phyloP scores from a whole-genome alignment of 2,797 vertebrate genomes.

The Chelonia mydas region DNA sequence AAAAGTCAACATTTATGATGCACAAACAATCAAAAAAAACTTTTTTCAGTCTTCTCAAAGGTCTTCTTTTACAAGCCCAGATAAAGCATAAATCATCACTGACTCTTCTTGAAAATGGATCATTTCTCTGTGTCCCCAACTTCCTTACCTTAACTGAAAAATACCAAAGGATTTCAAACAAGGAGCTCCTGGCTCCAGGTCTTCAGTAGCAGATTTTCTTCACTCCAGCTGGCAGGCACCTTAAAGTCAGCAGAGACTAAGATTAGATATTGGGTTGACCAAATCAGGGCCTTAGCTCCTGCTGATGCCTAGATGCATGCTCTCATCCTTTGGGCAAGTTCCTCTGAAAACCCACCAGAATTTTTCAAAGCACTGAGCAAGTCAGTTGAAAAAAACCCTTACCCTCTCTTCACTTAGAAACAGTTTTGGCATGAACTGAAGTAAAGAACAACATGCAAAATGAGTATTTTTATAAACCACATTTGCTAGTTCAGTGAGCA shows the following conservation, averaged over 20 bases:
- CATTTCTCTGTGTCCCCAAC: background rate
- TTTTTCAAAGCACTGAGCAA: background rate
- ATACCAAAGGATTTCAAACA: background rate
- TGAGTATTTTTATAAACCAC: background rate
- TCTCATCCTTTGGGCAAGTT: background rate
- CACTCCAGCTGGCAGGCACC: background rate
- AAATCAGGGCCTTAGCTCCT: background rate
- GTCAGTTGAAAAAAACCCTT: background rate
- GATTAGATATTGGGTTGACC: background rate
- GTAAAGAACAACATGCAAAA: background rate
- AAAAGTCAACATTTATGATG: background rate
- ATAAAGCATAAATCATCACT: background rate
- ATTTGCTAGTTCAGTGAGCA: background rate
- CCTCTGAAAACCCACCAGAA: background rate
- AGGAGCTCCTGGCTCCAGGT: background rate
- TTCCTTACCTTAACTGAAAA: background rate
- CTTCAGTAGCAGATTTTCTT: slow-evolving; percentile 1
- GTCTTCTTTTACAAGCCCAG: background rate
- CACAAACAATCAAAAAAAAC: background rate
- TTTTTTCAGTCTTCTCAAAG: background rate
- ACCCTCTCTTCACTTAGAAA: background rate
- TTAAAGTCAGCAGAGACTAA: background rate
- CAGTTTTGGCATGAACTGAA: background rate
- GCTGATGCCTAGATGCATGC: background rate
- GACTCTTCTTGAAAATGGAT: background rate